phyloP scores from a whole-genome alignment of 2,797 vertebrate species.

The Acrossocheilus wenchowensis region DNA sequence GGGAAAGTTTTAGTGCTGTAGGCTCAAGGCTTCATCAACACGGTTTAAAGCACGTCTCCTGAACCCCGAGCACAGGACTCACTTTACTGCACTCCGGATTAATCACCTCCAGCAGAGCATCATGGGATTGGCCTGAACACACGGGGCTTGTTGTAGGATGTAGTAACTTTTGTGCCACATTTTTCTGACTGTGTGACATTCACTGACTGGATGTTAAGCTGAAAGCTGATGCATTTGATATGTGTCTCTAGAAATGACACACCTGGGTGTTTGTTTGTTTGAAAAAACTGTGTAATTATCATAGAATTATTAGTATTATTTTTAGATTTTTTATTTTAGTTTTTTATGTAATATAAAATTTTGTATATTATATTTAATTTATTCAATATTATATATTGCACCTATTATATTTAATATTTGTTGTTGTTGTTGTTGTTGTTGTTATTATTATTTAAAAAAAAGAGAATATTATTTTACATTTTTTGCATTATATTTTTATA shows the following conservation, averaged over 20 bases:
- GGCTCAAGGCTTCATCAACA: conserved; percentile 6
- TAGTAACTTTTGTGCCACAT: neutral
- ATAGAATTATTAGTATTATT: too few relatives aligned
- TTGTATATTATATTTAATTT: too few relatives aligned
- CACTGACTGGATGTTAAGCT: neutral
- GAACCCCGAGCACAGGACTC: neutral
- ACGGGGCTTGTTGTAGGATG: neutral
- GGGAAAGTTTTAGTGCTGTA: conserved; percentile 33
- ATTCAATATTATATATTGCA: too few relatives aligned
- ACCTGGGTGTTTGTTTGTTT: too few relatives aligned
- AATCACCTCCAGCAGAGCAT: neutral
- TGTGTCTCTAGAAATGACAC: neutral
- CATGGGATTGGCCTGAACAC: neutral
- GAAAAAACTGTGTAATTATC: too few relatives aligned
- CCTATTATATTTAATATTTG: too few relatives aligned
- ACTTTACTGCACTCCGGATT: neutral
- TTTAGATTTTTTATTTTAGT: too few relatives aligned
- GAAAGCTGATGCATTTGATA: neutral
- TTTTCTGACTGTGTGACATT: neutral
- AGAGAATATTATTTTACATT: too few relatives aligned
- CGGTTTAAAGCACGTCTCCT: conserved; percentile 6
- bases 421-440: too few relatives aligned
- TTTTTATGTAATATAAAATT: too few relatives aligned
- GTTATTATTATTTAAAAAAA: too few relatives aligned
- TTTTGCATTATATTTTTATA: too few relatives aligned